Evolutionary conservation across 30 jellyfish, hydroid and myxozoan species (phyloP).

Genomic region (Morbakka virulenta): DNA sequence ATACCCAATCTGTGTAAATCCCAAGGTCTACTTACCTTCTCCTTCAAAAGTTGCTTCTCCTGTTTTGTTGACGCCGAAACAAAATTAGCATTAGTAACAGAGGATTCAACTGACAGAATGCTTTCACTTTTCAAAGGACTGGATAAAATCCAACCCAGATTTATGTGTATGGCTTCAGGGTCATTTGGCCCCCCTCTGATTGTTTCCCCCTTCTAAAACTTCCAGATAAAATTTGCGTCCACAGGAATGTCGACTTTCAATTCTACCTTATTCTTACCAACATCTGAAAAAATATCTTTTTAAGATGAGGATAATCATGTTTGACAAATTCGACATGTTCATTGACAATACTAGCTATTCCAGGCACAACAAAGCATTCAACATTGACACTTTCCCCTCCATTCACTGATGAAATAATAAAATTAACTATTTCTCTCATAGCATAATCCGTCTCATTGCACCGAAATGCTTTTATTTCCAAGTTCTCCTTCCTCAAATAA

Average conservation of each 20-base stretch:
- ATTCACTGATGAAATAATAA: neutral
- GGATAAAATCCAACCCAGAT: neutral
- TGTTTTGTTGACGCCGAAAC: neutral
- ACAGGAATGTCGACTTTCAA: too few species aligned
- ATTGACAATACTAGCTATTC: neutral
- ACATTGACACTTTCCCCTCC: neutral
- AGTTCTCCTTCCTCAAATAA: neutral
- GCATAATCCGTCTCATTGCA: neutral
- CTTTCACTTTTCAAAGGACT: neutral
- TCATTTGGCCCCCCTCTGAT: neutral
- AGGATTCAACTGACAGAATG: neutral
- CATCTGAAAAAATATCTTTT: too few species aligned
- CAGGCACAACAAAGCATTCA: neutral
- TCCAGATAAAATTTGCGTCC: neutral
- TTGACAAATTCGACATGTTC: neutral
- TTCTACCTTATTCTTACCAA: too few species aligned
- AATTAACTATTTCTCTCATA: neutral
- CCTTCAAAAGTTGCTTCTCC: neutral
- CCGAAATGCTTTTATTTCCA: neutral
- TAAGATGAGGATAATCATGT: neutral
- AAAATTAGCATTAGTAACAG: neutral
- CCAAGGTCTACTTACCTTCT: slow-evolving; percentile 14
- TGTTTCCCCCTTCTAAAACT: neutral
- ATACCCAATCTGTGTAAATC: slow-evolving; percentile 10
- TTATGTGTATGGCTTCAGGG: neutral